Evolutionary conservation across 2,888 invertebrate genomes (phyloP).

Genomic region (Lucinisca nassula): DNA sequence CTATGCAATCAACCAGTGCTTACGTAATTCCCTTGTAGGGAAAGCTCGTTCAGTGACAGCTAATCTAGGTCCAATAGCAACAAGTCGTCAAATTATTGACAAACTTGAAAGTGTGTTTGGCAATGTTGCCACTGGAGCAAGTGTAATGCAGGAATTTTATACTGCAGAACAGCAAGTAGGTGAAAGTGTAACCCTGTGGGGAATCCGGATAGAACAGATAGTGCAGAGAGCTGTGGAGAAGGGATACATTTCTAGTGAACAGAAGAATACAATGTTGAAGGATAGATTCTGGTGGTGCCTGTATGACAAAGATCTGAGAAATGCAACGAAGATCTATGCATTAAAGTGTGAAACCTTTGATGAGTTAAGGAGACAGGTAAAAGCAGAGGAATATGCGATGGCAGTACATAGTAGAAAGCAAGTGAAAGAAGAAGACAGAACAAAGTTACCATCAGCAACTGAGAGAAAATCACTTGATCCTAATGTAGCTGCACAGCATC

Average conservation of each 20-base stretch:
- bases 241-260: neutral
- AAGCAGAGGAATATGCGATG: neutral
- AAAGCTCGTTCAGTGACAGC: neutral
- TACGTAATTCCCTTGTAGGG: neutral
- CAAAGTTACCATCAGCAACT: neutral
- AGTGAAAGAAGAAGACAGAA: neutral
- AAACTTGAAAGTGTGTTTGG: neutral
- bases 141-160: too few relatives aligned
- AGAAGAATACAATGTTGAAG: neutral
- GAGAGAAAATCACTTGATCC: neutral
- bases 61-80: neutral
- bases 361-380: too few relatives aligned
- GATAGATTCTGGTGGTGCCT: neutral
- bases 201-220: neutral
- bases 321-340: neutral
- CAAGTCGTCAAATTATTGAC: neutral
- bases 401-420: neutral
- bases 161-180: neutral
- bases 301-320: neutral
- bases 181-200: neutral
- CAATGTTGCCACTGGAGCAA: neutral
- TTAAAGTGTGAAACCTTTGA: neutral
- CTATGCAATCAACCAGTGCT: neutral
- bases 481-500: neutral
- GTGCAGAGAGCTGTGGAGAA: neutral